These are phyloP conservation scores for Microctenopoma stevenorrisi DNA, from an alignment of 2,797 vertebrate species.

Conservation along the genomic window DNA sequence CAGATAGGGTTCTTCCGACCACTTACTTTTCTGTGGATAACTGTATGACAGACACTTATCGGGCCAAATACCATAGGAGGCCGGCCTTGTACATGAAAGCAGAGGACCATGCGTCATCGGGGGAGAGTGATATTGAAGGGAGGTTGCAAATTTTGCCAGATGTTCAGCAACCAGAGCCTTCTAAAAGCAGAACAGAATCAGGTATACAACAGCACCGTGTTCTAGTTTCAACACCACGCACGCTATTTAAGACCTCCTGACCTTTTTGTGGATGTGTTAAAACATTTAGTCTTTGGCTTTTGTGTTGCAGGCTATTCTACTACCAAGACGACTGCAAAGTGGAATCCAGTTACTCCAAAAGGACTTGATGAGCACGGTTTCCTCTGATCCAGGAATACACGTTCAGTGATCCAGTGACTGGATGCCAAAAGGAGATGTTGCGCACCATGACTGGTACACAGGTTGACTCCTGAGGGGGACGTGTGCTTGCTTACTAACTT, in stretches of 20 bases:
- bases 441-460: conserved; percentile 38
- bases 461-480: conserved; percentile 27
- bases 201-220: conserved; percentile 61
- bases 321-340: conserved; percentile 75
- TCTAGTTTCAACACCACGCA: neutral
- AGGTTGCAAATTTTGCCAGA: conserved; percentile 66
- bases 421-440: conserved; percentile 30
- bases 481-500: conserved; percentile 23
- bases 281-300: neutral
- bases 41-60: conserved; percentile 98
- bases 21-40: conserved; percentile 96
- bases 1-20: conserved; percentile 84
- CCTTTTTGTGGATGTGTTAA: neutral
- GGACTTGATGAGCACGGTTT: conserved; percentile 84
- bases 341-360: conserved; percentile 83
- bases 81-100: conserved; percentile 80
- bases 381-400: conserved; percentile 67
- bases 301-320: conserved; percentile 72
- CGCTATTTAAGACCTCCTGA: neutral
- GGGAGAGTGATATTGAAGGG: conserved; percentile 80
- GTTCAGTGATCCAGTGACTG: conserved; percentile 23
- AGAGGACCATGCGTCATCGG: conserved; percentile 79
- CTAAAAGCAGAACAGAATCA: conserved; percentile 76
- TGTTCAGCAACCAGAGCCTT: conserved; percentile 61
- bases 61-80: conserved; percentile 92